Percentiles rank a stretch among this genome's conserved stretches.
Conservation (phyloP, 2,888 invertebrate genomes). For the Diadegma fenestrale region DNA sequence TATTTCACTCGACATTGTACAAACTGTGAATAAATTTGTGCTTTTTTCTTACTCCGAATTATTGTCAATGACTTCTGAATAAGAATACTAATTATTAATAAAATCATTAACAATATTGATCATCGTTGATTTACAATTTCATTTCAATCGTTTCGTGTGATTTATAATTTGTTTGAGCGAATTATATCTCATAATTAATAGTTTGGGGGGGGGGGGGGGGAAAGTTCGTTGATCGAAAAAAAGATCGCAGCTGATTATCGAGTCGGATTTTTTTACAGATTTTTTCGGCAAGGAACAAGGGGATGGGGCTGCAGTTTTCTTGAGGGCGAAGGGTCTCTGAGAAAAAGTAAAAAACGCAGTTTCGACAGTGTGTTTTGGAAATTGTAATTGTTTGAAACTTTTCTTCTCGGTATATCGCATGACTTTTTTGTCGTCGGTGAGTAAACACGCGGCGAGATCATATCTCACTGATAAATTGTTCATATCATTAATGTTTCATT, state of each 20-base stretch:
- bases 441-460: conserved; percentile 29
- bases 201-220: too few relatives aligned
- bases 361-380: not conserved
- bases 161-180: too few relatives aligned
- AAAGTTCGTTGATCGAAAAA: too few relatives aligned
- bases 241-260: too few relatives aligned
- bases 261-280: too few relatives aligned
- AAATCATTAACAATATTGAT: not conserved
- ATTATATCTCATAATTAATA: too few relatives aligned
- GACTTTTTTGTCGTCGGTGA: not conserved
- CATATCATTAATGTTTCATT: conserved; percentile 28
- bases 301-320: too few relatives aligned
- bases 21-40: not conserved
- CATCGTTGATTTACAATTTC: not conserved
- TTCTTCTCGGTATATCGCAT: not conserved
- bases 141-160: too few relatives aligned
- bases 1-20: not conserved
- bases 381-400: not conserved
- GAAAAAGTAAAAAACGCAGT: not conserved
- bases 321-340: too few relatives aligned
- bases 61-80: not conserved
- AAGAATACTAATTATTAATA: not conserved
- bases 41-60: not conserved
- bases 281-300: too few relatives aligned
- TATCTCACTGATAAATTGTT: conserved; percentile 26